Base-by-base conservation (phyloP, 2,113 vertebrate genomes). In the Albula goreensis region DNA sequence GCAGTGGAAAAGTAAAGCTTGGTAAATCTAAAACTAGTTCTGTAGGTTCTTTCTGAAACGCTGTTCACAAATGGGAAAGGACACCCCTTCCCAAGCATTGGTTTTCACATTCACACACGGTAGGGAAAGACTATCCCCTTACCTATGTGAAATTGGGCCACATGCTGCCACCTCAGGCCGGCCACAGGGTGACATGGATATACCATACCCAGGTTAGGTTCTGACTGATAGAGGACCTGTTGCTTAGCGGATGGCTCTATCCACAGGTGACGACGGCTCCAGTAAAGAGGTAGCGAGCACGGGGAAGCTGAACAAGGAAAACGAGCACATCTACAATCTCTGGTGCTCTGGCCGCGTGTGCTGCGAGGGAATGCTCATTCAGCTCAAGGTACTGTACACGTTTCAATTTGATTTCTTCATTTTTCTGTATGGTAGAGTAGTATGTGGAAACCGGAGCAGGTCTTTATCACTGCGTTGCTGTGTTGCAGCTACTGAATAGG, bases 361-460 rank as follows among this genome's bases (percentile, higher is more conserved):
- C 95, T 99, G 98, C 86, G 98, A 99, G 84, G 98, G 98, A 88
- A 99, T 99, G 98, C 96, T 99, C 81, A 98, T 99, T 91, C 98
- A 99, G 86, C 95, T 96, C 51, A 96, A 95, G 94, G 95, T 96
- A 78, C 4, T 5, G 19, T 22, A 1, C 6, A 0, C 66, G 4
- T 22, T 70, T 22, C 70, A 63, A 9, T 19, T 63, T 15, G 10
- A 15, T 3, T 63, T 19, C 60, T 17, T 19, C 3, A 10, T 13
- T 11, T 0, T 5, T 19, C 13, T 7, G 5, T 19, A 7, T 56
- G 53, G 53, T 56, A 56, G 5, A 31, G 2, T 22, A 31, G 4
- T 10, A 22, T 70, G 63, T 70, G 22, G 22, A 70, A 70, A 17
- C 17, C 31, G 31, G 22, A 31, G 41, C 6, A 4, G 41, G 78